These are phyloP conservation scores for Aethes cnicana DNA, from an alignment of 2,888 invertebrate genomes.

Conservation along the genomic window DNA sequence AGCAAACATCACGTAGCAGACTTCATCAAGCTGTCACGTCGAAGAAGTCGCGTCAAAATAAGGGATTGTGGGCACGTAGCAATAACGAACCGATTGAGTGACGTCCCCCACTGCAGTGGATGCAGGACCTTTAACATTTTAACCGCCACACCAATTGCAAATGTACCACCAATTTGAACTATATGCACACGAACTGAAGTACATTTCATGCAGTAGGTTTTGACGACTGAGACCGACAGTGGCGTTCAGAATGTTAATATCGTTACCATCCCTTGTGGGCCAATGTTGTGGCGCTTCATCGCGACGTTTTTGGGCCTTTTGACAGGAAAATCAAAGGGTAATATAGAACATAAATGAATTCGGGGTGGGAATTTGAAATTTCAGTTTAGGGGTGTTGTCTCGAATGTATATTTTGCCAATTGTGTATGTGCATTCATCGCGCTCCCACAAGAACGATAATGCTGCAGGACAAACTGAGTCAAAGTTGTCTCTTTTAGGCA, in stretches of 20 bases:
- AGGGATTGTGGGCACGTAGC: conserved; percentile 68
- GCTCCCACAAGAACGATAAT: too few relatives aligned
- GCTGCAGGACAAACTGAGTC: too few relatives aligned
- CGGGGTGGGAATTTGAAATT: not conserved
- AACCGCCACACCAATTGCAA: too few relatives aligned
- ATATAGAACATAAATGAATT: not conserved
- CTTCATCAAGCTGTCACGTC: conserved; percentile 17
- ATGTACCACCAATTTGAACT: too few relatives aligned
- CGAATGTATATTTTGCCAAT: too few relatives aligned
- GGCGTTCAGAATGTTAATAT: too few relatives aligned
- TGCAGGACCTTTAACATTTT: conserved; percentile 52
- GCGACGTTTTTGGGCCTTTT: conserved; percentile 16
- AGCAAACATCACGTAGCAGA: conserved; percentile 21
- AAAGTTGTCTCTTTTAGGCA: too few relatives aligned
- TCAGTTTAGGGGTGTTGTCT: not conserved
- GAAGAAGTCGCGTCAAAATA: conserved; percentile 35
- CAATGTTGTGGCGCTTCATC: conserved; percentile 22
- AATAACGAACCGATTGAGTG: conserved; percentile 72
- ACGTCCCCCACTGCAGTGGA: conserved; percentile 58
- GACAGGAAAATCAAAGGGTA: conserved; percentile 21
- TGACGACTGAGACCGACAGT: too few relatives aligned
- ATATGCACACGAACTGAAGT: too few relatives aligned
- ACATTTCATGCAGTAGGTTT: too few relatives aligned
- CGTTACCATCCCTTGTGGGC: conserved; percentile 40
- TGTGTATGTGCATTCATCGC: too few relatives aligned